phyloP scores from a whole-genome alignment of 2,888 invertebrate species.

The Morinoia aosen region DNA sequence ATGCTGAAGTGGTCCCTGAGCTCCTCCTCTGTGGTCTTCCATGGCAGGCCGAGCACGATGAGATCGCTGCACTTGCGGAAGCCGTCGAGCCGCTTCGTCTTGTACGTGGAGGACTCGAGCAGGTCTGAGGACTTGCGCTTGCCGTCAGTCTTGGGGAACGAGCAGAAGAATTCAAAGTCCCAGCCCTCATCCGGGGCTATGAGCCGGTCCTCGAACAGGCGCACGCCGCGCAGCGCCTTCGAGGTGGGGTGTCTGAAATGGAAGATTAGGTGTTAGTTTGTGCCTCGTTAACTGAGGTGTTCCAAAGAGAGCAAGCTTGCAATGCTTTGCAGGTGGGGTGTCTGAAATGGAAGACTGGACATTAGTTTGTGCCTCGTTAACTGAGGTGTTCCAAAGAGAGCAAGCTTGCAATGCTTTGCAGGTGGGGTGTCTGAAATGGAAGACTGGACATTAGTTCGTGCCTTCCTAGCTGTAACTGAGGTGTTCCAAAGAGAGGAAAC shows the following conservation, averaged over 20 bases:
- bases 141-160: constrained; percentile 84
- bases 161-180: constrained; percentile 79
- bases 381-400: too few species aligned
- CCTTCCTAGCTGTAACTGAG: too few species aligned
- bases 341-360: too few species aligned
- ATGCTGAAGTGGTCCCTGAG: constrained; percentile 95
- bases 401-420: too few species aligned
- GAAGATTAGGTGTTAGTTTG: background rate
- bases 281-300: too few species aligned
- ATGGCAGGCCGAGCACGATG: constrained; percentile 96
- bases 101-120: constrained; percentile 92
- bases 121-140: constrained; percentile 96
- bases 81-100: constrained; percentile 94
- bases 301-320: background rate
- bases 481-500: too few species aligned
- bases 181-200: constrained; percentile 92
- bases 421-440: too few species aligned
- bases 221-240: constrained; percentile 87
- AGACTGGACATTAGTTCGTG: too few species aligned
- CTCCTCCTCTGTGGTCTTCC: constrained; percentile 95
- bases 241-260: constrained; percentile 84
- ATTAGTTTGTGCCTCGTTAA: too few species aligned
- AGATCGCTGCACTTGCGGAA: constrained; percentile 92
- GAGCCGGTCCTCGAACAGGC: constrained; percentile 90
- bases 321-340: background rate